A percentile compares a stretch with the other conserved stretches of the same genome.
phyloP scores from a whole-genome alignment of 2,797 vertebrate species.

The Anguilla megastoma region DNA sequence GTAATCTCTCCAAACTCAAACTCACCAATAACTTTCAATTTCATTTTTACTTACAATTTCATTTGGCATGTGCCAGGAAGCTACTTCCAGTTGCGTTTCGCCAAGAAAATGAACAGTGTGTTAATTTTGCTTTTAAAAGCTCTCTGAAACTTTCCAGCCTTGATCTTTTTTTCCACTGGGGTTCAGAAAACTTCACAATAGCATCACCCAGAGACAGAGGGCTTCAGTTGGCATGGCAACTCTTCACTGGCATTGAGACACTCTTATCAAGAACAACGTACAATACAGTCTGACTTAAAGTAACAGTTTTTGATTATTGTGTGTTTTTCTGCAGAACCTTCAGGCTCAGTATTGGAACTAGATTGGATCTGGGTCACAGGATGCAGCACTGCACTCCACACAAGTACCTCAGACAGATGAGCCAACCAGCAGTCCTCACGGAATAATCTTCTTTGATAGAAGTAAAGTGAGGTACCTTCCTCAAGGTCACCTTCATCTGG shows the following conservation, averaged over 20 bases:
- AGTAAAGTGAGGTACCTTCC: neutral
- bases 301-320: neutral
- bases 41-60: constrained; percentile 3
- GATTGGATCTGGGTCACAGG: neutral
- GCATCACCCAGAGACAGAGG: neutral
- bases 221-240: neutral
- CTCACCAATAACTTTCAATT: neutral
- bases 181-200: neutral
- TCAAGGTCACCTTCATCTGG: neutral
- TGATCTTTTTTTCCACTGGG: neutral
- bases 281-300: neutral
- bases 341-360: neutral
- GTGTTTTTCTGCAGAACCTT: neutral
- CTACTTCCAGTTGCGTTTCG: neutral
- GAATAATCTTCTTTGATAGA: neutral
- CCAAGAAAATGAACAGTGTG: neutral
- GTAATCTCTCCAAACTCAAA: constrained; percentile 43
- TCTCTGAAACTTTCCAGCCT: neutral
- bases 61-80: neutral
- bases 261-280: neutral
- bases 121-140: neutral
- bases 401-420: neutral
- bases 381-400: neutral
- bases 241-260: neutral
- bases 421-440: neutral